phyloP scores from a whole-genome alignment of 1,140 invertebrate species.

The Cotesia typhae region DNA sequence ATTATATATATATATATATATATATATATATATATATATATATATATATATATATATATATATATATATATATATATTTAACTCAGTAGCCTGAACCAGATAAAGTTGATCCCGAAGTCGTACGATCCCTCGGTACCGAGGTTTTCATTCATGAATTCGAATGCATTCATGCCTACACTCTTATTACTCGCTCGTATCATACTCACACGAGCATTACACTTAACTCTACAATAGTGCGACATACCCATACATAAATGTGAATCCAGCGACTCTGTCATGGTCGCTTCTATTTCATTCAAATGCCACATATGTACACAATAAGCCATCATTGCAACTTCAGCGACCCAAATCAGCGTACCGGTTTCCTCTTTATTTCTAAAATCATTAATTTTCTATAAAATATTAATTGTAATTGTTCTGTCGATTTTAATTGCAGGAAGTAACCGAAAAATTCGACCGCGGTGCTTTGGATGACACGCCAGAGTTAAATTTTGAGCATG shows the following conservation, averaged over 20 bases:
- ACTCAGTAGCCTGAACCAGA: conserved; percentile 27
- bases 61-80: neutral
- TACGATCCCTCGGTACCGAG: conserved; percentile 32
- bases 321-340: neutral
- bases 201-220: conserved; percentile 1
- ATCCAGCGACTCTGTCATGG: neutral
- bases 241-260: too few species aligned
- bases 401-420: neutral
- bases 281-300: conserved; percentile 18
- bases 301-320: conserved; percentile 7
- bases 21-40: neutral
- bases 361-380: neutral
- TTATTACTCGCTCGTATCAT: conserved; percentile 29
- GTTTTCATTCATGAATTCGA: conserved; percentile 44
- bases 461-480: conserved; percentile 38
- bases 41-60: neutral
- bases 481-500: conserved; percentile 43
- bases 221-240: too few species aligned
- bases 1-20: neutral
- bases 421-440: conserved; percentile 43
- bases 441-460: conserved; percentile 42
- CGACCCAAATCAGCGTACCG: conserved; percentile 1
- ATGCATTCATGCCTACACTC: conserved; percentile 38
- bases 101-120: conserved; percentile 30
- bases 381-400: neutral